phyloP scores from a whole-genome alignment of 2,113 vertebrate species.

The Thunnus maccoyii region DNA sequence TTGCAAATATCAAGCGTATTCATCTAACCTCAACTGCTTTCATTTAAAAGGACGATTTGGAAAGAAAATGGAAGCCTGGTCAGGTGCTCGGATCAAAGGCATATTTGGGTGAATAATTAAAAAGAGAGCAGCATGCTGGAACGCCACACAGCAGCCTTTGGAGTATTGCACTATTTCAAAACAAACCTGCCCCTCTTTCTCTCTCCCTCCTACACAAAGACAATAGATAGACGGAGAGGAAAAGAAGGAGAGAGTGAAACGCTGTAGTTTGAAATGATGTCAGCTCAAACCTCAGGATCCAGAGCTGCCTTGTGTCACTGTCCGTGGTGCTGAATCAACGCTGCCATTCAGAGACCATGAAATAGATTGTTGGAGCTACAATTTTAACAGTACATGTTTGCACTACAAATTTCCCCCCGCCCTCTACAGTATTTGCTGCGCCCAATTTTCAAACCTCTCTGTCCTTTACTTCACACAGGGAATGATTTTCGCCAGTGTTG shows the following conservation, averaged over 20 bases:
- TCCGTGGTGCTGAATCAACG: slow-evolving; percentile 79
- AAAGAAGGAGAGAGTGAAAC: slow-evolving; percentile 17
- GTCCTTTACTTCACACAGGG: slow-evolving; percentile 24
- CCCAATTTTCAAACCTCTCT: slow-evolving; percentile 20
- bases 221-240: not conserved
- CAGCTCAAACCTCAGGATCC: slow-evolving; percentile 24
- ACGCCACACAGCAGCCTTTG: slow-evolving; percentile 14
- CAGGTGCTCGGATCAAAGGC: slow-evolving; percentile 60
- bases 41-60: slow-evolving; percentile 18
- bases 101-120: slow-evolving; percentile 60
- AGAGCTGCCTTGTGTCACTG: slow-evolving; percentile 70
- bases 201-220: not conserved
- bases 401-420: slow-evolving; percentile 34
- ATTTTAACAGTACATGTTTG: slow-evolving; percentile 59
- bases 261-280: slow-evolving; percentile 33
- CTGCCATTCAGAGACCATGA: slow-evolving; percentile 47
- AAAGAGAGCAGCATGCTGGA: slow-evolving; percentile 37
- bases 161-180: slow-evolving; percentile 27
- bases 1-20: slow-evolving; percentile 17
- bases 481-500: slow-evolving; percentile 37
- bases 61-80: slow-evolving; percentile 39
- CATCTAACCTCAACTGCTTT: slow-evolving; percentile 10
- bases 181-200: slow-evolving; percentile 17
- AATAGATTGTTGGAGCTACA: slow-evolving; percentile 52
- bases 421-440: slow-evolving; percentile 34